Evolutionary conservation across 2,113 vertebrate species (phyloP), one percentile per base, ranked within the genome.

Genomic region (Brachionichthys hirsutus): DNA sequence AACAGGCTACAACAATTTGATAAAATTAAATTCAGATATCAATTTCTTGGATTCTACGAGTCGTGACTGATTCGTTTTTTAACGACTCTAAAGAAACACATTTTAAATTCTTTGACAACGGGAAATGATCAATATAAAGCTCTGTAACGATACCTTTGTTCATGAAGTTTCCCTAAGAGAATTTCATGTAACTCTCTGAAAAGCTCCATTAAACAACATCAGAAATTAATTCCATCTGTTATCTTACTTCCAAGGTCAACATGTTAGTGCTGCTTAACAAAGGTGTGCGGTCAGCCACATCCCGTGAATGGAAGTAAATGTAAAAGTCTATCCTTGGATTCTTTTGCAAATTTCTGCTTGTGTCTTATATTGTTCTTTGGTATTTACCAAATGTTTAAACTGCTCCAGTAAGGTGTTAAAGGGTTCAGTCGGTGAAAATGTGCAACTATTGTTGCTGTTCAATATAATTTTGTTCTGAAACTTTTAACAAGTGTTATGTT

Each of bases 121-220:
- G 36, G 43, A 44, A 44, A 18, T 17, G 1, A 58, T 9, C 9
- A 9, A 57, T n/a, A n/a, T n/a, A n/a, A n/a, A n/a, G n/a, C n/a
- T n/a, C n/a, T n/a, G n/a, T n/a, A n/a, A n/a, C n/a, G n/a, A n/a
- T n/a, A n/a, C n/a, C 44, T 44, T 0, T 41, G 38, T 60, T 46
- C 6, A n/a, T 45, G 7, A 34, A n/a, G 6, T 51, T 62, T 48
- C 22, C 38, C 22, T 11, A 53, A 41, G 30, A 56, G 30, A 53
- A 36, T 60, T 67, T 50, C 14, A 36, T 58, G 30, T 52, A 68
- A 54, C 48, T 59, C 16, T 43, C 20, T 44, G 12, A 30, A 78
- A 62, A 57, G 9, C 24, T 61, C 42, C 18, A 55, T 64, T 41
- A 24, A 63, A 30, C 24, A 30, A 30, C 8, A 8, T 30, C 24